phyloP scores from a whole-genome alignment of 2,113 vertebrate species.

The Caretta caretta region DNA sequence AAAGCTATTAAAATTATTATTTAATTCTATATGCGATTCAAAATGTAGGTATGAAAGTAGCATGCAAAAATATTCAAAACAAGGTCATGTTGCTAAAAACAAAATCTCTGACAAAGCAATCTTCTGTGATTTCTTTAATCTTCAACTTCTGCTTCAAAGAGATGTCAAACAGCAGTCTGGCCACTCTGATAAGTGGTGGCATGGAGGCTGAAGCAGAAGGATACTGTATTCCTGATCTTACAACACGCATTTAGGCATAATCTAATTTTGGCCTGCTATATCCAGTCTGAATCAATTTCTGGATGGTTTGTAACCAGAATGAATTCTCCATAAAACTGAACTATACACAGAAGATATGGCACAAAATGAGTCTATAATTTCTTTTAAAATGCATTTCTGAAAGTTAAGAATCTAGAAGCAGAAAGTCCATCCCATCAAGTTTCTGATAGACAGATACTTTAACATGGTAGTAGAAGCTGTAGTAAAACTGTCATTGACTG shows the following conservation, averaged over 20 bases:
- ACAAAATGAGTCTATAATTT: neutral
- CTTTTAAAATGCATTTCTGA: neutral
- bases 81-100: neutral
- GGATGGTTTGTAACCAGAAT: neutral
- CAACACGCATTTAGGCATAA: neutral
- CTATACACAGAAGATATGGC: neutral
- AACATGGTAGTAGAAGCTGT: neutral
- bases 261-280: slow-evolving; percentile 18
- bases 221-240: slow-evolving; percentile 12
- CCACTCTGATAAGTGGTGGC: neutral
- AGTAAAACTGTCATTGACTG: neutral
- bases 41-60: too few relatives aligned
- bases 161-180: neutral
- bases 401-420: neutral
- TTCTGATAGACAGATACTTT: neutral
- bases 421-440: neutral
- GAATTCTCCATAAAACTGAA: neutral
- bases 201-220: neutral
- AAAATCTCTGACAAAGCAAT: neutral
- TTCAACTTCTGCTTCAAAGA: slow-evolving; percentile 11
- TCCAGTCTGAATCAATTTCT: neutral
- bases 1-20: too few relatives aligned
- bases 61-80: neutral
- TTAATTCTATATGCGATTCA: too few relatives aligned
- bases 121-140: neutral